A percentile compares a stretch with the other conserved stretches of the same genome.
Evolutionary conservation across 2,797 vertebrate species (phyloP).

Genomic region (Propithecus perrieri): DNA sequence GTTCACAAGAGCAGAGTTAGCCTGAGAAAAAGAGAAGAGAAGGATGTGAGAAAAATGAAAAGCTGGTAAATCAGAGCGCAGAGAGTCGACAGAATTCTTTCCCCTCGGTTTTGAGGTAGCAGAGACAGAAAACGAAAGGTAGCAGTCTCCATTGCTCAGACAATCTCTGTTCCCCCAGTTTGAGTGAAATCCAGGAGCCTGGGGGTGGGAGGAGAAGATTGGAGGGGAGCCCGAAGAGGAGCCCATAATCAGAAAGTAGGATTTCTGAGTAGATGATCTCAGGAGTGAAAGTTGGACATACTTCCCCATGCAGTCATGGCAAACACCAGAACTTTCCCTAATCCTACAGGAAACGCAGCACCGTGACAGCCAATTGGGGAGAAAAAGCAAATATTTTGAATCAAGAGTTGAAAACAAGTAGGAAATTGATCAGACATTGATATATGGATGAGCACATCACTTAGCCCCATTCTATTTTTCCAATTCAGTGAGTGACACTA

Average conservation of each 20-base stretch:
- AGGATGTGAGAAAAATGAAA: not conserved
- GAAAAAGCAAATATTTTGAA: not conserved
- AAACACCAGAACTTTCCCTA: not conserved
- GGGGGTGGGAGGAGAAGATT: not conserved
- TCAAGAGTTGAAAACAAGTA: conserved; percentile 7
- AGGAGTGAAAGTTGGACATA: not conserved
- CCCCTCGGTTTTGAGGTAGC: not conserved
- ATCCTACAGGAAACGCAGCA: not conserved
- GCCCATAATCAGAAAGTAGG: not conserved
- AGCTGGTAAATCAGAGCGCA: not conserved
- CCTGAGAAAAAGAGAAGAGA: not conserved
- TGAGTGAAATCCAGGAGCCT: not conserved
- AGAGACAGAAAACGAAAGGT: not conserved
- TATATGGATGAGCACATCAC: not conserved
- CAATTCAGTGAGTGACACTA: not conserved
- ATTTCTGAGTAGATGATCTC: not conserved
- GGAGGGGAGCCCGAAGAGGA: not conserved
- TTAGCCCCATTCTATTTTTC: not conserved
- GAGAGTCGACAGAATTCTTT: not conserved
- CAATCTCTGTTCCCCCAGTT: not conserved
- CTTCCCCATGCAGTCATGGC: no score
- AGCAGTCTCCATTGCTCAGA: not conserved
- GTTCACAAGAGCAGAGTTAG: not conserved
- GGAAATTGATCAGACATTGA: not conserved
- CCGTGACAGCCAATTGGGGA: not conserved